These are phyloP conservation scores for Notarius lentiginosus DNA, from an alignment of 2,113 vertebrate genomes.

Conservation along the genomic window DNA sequence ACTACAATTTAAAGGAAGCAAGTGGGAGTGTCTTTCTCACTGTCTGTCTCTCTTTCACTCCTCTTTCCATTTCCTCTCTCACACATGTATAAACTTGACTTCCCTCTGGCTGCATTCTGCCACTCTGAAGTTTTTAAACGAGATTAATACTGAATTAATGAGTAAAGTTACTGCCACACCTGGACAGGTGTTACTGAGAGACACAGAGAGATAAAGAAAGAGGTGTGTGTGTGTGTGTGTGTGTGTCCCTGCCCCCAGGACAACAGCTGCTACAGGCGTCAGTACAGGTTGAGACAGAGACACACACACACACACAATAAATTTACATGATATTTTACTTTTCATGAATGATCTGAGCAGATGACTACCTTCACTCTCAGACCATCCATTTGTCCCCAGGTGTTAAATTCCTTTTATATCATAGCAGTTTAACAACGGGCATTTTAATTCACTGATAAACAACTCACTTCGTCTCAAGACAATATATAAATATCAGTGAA, in stretches of 20 bases:
- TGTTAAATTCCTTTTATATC: too few species aligned
- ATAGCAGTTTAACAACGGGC: too few species aligned
- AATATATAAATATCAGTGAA: too few species aligned
- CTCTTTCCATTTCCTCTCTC: background rate
- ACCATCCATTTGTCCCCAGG: background rate
- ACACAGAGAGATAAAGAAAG: background rate
- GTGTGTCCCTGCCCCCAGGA: background rate
- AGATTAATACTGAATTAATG: constrained; percentile 8
- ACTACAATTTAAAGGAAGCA: background rate
- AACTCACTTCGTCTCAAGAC: background rate
- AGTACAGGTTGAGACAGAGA: constrained; percentile 36
- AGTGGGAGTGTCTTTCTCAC: background rate
- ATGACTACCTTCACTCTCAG: background rate
- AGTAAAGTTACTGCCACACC: background rate
- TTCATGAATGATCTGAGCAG: background rate
- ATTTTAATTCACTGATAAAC: background rate
- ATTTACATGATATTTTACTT: background rate
- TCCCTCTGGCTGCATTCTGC: background rate
- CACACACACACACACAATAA: background rate
- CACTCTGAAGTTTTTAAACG: background rate
- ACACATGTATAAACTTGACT: background rate
- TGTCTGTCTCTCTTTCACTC: background rate
- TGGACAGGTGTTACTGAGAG: constrained; percentile 16
- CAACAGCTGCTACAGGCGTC: constrained; percentile 15
- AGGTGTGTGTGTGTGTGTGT: background rate